A percentile compares a stretch with the other conserved stretches of the same genome.
Evolutionary conservation across 2,888 invertebrate genomes (phyloP).

Genomic region (Caenorhabditis wallacei): DNA sequence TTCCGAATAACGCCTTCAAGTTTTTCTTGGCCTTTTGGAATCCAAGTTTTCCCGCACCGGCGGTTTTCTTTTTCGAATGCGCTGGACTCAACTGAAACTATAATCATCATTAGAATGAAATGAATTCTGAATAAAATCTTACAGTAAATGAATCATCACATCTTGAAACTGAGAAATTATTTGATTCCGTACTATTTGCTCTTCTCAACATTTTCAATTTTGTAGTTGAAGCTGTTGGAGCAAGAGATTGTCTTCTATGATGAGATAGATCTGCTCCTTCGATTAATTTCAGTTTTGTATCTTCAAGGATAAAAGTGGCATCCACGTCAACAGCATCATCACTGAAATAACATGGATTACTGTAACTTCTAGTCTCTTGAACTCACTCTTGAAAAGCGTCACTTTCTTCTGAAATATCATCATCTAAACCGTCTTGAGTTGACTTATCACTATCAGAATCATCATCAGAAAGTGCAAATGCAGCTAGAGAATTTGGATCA

Average conservation of each 20-base stretch:
- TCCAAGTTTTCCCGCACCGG: constrained; percentile 82
- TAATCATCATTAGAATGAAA: background rate
- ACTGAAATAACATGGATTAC: constrained; percentile 28
- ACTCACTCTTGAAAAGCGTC: constrained; percentile 68
- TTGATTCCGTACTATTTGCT: constrained; percentile 82
- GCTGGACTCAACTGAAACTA: constrained; percentile 58
- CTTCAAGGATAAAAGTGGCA: constrained; percentile 82
- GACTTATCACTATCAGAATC: constrained; percentile 70
- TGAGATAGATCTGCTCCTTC: constrained; percentile 72
- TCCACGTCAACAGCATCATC: constrained; percentile 79
- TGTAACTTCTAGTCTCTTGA: background rate
- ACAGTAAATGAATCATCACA: constrained; percentile 63
- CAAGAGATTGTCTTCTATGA: constrained; percentile 80
- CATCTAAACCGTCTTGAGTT: constrained; percentile 71
- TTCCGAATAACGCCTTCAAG: constrained; percentile 83
- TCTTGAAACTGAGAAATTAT: constrained; percentile 61
- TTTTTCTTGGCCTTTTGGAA: constrained; percentile 85
- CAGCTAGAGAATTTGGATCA: constrained; percentile 72
- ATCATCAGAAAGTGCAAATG: constrained; percentile 67
- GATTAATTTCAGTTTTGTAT: constrained; percentile 80
- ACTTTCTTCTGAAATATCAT: constrained; percentile 69
- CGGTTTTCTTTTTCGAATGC: constrained; percentile 68
- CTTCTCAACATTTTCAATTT: constrained; percentile 80
- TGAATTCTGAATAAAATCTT: too few species aligned
- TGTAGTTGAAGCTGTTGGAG: constrained; percentile 80